These are phyloP conservation scores for Paramormyrops hopkinsi DNA, from an alignment of 2,797 vertebrate genomes.

Conservation along the genomic window DNA sequence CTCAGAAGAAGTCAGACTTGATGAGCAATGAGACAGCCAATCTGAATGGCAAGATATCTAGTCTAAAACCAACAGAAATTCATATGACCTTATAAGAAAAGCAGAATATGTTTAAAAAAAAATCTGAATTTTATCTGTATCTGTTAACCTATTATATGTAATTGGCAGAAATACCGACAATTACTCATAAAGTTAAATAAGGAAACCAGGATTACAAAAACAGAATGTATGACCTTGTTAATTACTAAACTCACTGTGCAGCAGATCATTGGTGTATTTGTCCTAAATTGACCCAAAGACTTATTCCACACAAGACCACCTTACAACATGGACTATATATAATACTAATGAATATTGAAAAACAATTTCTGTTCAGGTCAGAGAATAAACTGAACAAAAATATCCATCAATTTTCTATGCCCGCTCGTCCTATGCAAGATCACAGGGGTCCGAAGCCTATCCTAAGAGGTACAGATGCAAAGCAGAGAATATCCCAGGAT, in stretches of 20 bases:
- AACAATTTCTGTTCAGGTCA: neutral
- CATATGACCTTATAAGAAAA: neutral
- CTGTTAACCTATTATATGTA: neutral
- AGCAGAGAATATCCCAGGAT: neutral
- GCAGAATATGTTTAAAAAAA: neutral
- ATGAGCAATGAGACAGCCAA: neutral
- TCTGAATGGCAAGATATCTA: neutral
- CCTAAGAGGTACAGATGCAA: neutral
- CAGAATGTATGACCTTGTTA: neutral
- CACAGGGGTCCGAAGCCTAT: neutral
- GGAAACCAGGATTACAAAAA: neutral
- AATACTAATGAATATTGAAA: neutral
- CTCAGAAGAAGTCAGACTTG: neutral
- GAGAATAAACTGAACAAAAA: neutral
- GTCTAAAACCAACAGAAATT: neutral
- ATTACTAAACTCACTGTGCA: neutral
- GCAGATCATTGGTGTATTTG: neutral
- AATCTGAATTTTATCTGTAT: neutral
- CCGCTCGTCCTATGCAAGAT: neutral
- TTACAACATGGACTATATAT: neutral
- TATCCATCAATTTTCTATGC: neutral
- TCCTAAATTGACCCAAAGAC: neutral
- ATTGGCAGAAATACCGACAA: neutral
- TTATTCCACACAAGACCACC: neutral
- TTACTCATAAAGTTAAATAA: neutral